phyloP scores from a whole-genome alignment of 2,113 vertebrate species.

The Platycercus adscitus region DNA sequence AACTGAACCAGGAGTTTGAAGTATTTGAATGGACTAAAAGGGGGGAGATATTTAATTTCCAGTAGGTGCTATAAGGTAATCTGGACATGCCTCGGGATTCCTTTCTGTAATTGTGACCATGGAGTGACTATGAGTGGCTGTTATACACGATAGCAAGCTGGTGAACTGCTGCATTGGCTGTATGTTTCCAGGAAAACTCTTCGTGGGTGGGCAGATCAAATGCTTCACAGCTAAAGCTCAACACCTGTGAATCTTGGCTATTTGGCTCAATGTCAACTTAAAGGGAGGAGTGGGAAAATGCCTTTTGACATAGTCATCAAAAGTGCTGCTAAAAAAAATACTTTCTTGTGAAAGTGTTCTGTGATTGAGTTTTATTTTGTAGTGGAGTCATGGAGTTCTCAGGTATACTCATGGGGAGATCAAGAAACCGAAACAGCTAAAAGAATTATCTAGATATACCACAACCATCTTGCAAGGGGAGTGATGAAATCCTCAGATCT shows the following conservation, averaged over 20 bases:
- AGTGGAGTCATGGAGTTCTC: constrained; percentile 12
- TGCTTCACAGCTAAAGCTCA: constrained; percentile 40
- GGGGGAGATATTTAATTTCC: background rate
- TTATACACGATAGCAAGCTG: background rate
- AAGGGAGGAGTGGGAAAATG: constrained; percentile 18
- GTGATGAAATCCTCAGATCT: background rate
- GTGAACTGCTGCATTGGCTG: background rate
- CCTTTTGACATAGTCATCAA: constrained; percentile 23
- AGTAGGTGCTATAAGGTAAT: background rate
- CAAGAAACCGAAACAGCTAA: constrained; percentile 10
- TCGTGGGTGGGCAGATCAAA: constrained; percentile 64
- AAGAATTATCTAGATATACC: background rate
- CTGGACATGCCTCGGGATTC: background rate
- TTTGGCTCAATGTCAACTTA: constrained; percentile 42
- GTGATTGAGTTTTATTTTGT: constrained; percentile 22
- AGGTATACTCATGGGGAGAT: background rate
- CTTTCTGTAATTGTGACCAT: background rate
- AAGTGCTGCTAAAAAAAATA: constrained; percentile 35
- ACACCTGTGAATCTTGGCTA: constrained; percentile 42
- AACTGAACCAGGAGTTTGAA: background rate
- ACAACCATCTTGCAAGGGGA: background rate
- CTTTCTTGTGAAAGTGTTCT: background rate
- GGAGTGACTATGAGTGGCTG: background rate
- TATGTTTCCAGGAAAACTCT: constrained; percentile 25
- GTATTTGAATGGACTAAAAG: background rate